Conservation (phyloP, 2,113 vertebrate species). For the Callipepla squamata region DNA sequence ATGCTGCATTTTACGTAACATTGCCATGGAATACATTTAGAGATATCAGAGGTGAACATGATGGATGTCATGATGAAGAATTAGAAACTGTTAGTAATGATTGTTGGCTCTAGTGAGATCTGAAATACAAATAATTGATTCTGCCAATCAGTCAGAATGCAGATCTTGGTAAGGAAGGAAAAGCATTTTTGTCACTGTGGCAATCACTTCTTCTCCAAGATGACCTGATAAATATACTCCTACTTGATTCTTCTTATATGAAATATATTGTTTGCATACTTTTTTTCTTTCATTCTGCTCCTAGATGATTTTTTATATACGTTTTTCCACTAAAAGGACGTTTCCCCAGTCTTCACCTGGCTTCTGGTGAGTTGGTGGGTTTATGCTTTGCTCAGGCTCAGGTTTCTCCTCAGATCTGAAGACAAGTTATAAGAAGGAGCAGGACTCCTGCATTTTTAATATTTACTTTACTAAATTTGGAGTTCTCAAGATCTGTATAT, state of each 20-base stretch:
- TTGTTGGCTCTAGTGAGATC: slow-evolving; percentile 45
- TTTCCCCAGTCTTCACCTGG: background rate
- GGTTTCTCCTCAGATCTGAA: background rate
- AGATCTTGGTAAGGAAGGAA: slow-evolving; percentile 39
- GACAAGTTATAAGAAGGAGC: background rate
- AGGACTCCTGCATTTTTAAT: background rate
- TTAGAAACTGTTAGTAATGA: slow-evolving; percentile 41
- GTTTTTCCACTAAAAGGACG: background rate
- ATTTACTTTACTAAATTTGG: background rate
- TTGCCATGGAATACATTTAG: slow-evolving; percentile 38
- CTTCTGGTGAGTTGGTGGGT: background rate
- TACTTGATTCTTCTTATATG: background rate
- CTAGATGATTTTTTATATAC: background rate
- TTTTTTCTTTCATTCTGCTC: background rate
- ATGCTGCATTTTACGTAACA: slow-evolving; percentile 59
- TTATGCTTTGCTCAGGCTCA: background rate
- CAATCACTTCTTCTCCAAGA: slow-evolving; percentile 31
- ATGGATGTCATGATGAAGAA: slow-evolving; percentile 50
- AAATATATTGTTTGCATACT: background rate
- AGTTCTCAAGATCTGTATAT: background rate
- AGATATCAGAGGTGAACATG: slow-evolving; percentile 54
- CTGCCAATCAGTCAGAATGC: slow-evolving; percentile 34
- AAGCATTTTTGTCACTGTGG: slow-evolving; percentile 64
- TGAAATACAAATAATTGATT: slow-evolving; percentile 60
- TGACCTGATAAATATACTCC: slow-evolving; percentile 47